Conservation (phyloP, 2,797 vertebrate species). For the Hyperoplus immaculatus region DNA sequence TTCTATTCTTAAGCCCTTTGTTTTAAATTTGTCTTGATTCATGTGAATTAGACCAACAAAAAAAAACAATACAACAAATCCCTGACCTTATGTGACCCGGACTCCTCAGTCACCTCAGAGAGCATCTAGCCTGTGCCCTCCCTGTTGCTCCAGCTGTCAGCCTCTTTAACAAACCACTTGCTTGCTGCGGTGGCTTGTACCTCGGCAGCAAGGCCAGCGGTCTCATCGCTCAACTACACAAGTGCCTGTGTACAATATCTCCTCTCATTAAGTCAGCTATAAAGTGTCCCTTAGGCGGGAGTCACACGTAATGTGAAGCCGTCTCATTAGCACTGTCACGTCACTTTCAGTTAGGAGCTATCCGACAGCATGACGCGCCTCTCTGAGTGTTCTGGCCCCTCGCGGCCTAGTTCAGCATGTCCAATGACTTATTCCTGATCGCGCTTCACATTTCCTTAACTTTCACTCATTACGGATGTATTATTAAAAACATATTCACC, state of each 20-base stretch:
- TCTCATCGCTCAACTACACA: slow-evolving; percentile 70
- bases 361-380: slow-evolving; percentile 68
- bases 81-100: slow-evolving; percentile 5
- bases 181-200: slow-evolving; percentile 62
- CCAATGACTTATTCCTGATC: slow-evolving; percentile 80
- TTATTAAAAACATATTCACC: slow-evolving; percentile 83
- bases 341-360: slow-evolving; percentile 81
- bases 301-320: slow-evolving; percentile 73
- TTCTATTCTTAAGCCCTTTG: slow-evolving; percentile 1
- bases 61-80: too few species aligned
- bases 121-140: slow-evolving; percentile 43
- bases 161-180: slow-evolving; percentile 66
- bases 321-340: slow-evolving; percentile 82
- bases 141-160: slow-evolving; percentile 66
- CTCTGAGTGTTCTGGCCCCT: slow-evolving; percentile 60
- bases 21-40: neutral
- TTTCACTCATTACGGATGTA: slow-evolving; percentile 78
- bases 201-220: slow-evolving; percentile 50
- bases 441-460: slow-evolving; percentile 74
- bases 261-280: slow-evolving; percentile 78
- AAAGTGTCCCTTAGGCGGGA: slow-evolving; percentile 75
- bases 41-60: slow-evolving; percentile 2
- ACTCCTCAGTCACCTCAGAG: slow-evolving; percentile 20
- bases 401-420: slow-evolving; percentile 70
- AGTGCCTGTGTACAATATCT: slow-evolving; percentile 77